Percentiles rank a stretch among this genome's conserved stretches.
These are phyloP conservation scores for Hippoglossus hippoglossus DNA, from an alignment of 2,797 vertebrate species.

Conservation along the genomic window DNA sequence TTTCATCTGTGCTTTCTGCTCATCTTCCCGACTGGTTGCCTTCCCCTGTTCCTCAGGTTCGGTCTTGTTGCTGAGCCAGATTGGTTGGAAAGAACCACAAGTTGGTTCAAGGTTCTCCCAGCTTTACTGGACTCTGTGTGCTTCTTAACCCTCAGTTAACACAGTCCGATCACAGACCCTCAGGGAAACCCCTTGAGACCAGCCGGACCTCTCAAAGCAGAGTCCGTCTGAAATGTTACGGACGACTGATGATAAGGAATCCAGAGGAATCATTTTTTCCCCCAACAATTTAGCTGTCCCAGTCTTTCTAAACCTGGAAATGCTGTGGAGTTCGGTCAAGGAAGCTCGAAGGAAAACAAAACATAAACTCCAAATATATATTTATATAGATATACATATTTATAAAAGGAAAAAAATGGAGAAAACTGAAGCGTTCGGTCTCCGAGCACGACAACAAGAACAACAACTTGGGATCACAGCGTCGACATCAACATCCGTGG, in stretches of 20 bases:
- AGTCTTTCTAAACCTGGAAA: conserved; percentile 51
- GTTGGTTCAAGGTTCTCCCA: conserved; percentile 24
- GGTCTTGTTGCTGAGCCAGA: conserved; percentile 40
- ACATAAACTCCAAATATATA: conserved; percentile 64
- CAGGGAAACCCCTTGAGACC: not conserved
- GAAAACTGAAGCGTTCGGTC: conserved; percentile 80
- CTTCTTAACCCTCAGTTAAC: conserved; percentile 40
- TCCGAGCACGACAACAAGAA: conserved; percentile 68
- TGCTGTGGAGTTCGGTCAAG: conserved; percentile 60
- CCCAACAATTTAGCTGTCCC: conserved; percentile 7
- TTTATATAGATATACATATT: conserved; percentile 6
- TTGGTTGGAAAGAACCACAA: conserved; percentile 18
- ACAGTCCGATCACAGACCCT: conserved; percentile 14
- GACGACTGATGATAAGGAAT: conserved; percentile 20
- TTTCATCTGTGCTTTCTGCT: conserved; percentile 27
- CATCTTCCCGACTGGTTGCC: not conserved
- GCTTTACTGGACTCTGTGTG: conserved; percentile 34
- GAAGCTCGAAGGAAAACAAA: conserved; percentile 66
- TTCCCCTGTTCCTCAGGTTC: conserved; percentile 13
- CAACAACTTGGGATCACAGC: conserved; percentile 75
- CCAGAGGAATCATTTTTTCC: conserved; percentile 21
- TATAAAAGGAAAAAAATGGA: conserved; percentile 48
- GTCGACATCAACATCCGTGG: conserved; percentile 68
- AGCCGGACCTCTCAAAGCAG: conserved; percentile 14
- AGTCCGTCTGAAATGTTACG: conserved; percentile 36